Conservation (phyloP, 2,888 invertebrate species). For the Stenichneumon culpator region DNA sequence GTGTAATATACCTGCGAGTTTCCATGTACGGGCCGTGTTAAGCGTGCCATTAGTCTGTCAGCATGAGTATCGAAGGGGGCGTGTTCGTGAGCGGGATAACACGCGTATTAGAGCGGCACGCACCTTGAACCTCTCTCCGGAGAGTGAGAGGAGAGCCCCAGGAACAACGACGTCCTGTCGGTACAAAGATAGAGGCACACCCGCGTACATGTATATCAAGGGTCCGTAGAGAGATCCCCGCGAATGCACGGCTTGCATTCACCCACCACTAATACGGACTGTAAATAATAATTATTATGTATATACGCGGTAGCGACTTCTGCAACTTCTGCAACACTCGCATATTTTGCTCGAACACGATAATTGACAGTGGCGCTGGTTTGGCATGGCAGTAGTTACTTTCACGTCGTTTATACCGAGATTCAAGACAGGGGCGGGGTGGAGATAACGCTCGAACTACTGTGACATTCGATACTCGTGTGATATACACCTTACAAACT, state of each 20-base stretch:
- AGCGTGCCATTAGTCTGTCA: constrained; percentile 76
- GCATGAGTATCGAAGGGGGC: constrained; percentile 67
- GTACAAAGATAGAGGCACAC: background rate
- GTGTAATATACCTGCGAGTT: constrained; percentile 18
- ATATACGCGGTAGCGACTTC: constrained; percentile 62
- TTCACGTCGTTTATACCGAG: constrained; percentile 37
- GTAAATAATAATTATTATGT: constrained; percentile 63
- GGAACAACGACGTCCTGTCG: constrained; percentile 14
- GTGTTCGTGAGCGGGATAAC: constrained; percentile 60
- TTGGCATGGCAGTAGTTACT: constrained; percentile 52
- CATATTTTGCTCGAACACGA: constrained; percentile 30
- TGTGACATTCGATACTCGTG: constrained; percentile 30
- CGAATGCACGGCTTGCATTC: constrained; percentile 16
- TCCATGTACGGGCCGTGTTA: constrained; percentile 46
- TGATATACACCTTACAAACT: constrained; percentile 3
- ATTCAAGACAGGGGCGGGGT: constrained; percentile 2
- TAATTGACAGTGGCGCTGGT: constrained; percentile 55
- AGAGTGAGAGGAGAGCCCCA: constrained; percentile 16
- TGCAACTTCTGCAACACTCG: constrained; percentile 29
- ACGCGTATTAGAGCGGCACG: constrained; percentile 66
- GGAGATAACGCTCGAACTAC: constrained; percentile 16
- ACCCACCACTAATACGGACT: constrained; percentile 39
- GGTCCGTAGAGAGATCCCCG: constrained; percentile 42
- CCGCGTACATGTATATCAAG: background rate
- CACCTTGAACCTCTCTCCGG: constrained; percentile 62